phyloP scores from a whole-genome alignment of 2,888 invertebrate species.

The Hydriomena furcata region DNA sequence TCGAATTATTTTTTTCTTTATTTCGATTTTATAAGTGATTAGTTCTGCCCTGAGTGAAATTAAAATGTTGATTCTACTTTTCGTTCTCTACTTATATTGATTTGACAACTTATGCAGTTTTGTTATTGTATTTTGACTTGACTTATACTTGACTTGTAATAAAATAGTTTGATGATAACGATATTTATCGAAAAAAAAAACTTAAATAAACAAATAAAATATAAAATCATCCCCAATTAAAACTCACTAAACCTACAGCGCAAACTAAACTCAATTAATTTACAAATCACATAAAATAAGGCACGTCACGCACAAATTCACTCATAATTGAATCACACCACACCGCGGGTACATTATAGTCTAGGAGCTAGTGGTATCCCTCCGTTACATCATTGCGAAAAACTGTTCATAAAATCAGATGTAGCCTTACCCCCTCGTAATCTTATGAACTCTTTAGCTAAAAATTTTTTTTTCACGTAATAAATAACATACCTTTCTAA shows the following conservation, averaged over 20 bases:
- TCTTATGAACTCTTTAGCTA: too few species aligned
- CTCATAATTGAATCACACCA: constrained; percentile 53
- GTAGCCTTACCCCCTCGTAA: too few species aligned
- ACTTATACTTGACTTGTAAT: too few species aligned
- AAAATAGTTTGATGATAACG: too few species aligned
- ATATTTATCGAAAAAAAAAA: too few species aligned
- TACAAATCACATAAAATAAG: constrained; percentile 31
- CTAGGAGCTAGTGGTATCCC: constrained; percentile 6
- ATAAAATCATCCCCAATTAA: constrained; percentile 1
- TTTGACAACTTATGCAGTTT: too few species aligned
- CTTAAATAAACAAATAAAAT: too few species aligned
- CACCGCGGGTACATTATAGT: constrained; percentile 17
- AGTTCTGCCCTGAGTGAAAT: constrained; percentile 3
- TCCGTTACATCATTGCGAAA: not conserved
- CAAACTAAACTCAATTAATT: constrained; percentile 27
- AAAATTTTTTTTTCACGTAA: too few species aligned
- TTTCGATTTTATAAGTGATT: constrained; percentile 26
- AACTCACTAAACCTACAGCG: constrained; percentile 5
- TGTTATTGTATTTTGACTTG: too few species aligned
- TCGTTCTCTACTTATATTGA: too few species aligned
- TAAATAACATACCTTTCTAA: too few species aligned
- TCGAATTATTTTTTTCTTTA: constrained; percentile 30
- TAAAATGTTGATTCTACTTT: not conserved
- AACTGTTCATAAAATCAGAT: not conserved
- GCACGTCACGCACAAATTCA: constrained; percentile 50